Evolutionary conservation across 1,140 invertebrate genomes (phyloP).

Genomic region (Ceratosolen solmsi): DNA sequence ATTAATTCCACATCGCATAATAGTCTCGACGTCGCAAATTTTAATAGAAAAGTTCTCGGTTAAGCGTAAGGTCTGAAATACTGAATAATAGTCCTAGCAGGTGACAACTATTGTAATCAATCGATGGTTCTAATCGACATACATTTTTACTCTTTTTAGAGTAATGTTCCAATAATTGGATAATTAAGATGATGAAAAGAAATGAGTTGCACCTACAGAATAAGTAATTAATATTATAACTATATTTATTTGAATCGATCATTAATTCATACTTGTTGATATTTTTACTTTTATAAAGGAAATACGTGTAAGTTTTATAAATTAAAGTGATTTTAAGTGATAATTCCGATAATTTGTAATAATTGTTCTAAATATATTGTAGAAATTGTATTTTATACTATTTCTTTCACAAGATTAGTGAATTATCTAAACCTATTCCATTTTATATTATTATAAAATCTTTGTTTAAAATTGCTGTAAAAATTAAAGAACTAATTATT

Average conservation of each 20-base stretch:
- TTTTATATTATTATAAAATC: no score
- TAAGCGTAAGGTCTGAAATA: constrained; percentile 5
- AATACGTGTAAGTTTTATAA: neutral
- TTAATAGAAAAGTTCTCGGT: constrained; percentile 17
- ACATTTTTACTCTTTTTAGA: neutral
- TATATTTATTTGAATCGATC: neutral
- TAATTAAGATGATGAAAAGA: neutral
- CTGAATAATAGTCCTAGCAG: neutral
- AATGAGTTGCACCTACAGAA: neutral
- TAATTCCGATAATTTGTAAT: neutral
- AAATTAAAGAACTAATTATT: no score
- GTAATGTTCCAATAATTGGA: neutral
- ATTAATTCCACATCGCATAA: constrained; percentile 14
- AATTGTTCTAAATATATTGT: no score
- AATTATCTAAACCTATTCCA: no score
- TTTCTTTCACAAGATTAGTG: no score
- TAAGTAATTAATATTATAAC: neutral
- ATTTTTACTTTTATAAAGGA: neutral
- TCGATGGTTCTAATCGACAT: neutral
- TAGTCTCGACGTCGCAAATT: neutral
- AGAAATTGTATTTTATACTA: no score
- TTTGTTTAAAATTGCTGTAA: no score
- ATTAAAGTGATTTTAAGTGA: neutral
- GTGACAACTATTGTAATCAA: constrained; percentile 1
- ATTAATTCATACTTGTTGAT: neutral